phyloP scores from a whole-genome alignment of 2,888 invertebrate species.

The Rhorus exstirpatorius region DNA sequence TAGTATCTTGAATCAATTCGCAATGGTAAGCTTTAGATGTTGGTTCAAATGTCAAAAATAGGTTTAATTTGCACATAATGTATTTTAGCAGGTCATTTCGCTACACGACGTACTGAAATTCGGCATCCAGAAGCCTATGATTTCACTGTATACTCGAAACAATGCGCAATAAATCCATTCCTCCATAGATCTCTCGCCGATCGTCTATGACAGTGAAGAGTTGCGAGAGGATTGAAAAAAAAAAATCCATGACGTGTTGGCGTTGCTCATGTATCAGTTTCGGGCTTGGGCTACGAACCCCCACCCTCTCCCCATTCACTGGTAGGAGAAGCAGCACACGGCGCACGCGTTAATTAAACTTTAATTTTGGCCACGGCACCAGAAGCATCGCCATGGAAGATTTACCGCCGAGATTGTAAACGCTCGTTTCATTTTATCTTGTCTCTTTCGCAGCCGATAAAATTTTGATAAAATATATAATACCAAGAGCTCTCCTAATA shows the following conservation, averaged over 20 bases:
- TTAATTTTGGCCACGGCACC: conserved; percentile 76
- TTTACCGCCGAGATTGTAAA: conserved; percentile 71
- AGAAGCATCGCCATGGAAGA: conserved; percentile 72
- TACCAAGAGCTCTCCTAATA: too few relatives aligned
- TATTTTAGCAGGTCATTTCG: too few relatives aligned
- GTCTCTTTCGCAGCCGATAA: conserved; percentile 40
- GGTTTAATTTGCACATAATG: too few relatives aligned
- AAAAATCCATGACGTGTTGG: conserved; percentile 31
- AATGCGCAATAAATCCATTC: conserved; percentile 42
- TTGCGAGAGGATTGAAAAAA: conserved; percentile 4
- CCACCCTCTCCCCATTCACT: conserved; percentile 5
- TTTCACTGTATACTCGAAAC: conserved; percentile 9
- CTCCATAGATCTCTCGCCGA: conserved; percentile 2
- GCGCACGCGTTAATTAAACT: conserved; percentile 79
- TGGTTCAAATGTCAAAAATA: too few relatives aligned
- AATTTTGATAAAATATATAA: conserved; percentile 70
- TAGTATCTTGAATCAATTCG: too few relatives aligned
- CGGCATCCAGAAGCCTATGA: too few relatives aligned
- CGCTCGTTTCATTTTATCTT: conserved; percentile 61
- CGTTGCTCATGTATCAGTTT: conserved; percentile 44
- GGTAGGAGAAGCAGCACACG: conserved; percentile 36
- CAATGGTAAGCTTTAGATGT: too few relatives aligned
- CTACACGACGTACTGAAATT: too few relatives aligned
- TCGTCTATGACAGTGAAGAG: background rate
- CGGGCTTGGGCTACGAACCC: conserved; percentile 6